These are phyloP conservation scores for Castor canadensis DNA, from an alignment of 2,113 vertebrate genomes.

Conservation along the genomic window DNA sequence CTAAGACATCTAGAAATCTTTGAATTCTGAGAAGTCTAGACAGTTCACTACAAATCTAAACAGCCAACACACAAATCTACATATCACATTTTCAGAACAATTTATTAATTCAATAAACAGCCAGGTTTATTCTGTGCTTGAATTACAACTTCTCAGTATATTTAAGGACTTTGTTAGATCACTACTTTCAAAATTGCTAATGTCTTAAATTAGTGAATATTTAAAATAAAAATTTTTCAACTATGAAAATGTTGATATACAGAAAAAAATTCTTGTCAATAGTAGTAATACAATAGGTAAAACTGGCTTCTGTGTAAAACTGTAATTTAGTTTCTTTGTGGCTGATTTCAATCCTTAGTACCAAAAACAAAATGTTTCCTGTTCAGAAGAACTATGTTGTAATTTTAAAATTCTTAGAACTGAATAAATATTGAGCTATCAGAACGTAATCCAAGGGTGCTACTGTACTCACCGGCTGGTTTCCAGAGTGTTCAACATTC, in stretches of 20 bases:
- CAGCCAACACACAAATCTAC: background rate
- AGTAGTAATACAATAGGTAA: background rate
- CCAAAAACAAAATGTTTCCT: too few species aligned
- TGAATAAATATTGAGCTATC: background rate
- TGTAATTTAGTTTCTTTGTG: slow-evolving; percentile 6
- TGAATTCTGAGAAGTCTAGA: background rate
- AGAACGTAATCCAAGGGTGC: background rate
- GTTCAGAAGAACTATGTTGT: background rate
- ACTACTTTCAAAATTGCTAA: background rate
- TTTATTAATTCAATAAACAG: background rate
- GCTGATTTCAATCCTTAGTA: too few species aligned
- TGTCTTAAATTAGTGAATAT: background rate
- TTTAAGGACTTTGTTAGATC: background rate
- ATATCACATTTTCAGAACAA: background rate
- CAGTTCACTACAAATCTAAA: background rate
- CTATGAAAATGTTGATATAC: background rate
- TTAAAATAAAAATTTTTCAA: slow-evolving; percentile 25
- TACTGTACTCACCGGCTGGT: slow-evolving; percentile 6
- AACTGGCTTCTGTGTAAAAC: background rate
- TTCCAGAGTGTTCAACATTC: slow-evolving; percentile 45
- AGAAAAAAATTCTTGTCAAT: slow-evolving; percentile 25
- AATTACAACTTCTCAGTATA: background rate
- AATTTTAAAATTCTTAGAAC: background rate
- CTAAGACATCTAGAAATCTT: background rate
- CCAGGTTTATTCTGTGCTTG: background rate